Evolutionary conservation across 2,113 vertebrate genomes (phyloP).

Genomic region (Prunella himalayana): DNA sequence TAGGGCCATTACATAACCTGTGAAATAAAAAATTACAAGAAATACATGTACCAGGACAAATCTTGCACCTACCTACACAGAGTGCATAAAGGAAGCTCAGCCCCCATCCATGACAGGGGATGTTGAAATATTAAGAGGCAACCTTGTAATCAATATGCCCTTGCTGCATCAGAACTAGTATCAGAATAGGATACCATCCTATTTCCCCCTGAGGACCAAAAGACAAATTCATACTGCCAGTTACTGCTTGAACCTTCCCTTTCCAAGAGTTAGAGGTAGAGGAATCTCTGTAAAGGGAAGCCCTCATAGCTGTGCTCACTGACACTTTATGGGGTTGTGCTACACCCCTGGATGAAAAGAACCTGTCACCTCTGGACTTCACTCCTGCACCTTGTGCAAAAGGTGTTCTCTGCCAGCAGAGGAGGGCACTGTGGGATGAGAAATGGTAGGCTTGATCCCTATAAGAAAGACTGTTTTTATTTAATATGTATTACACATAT

Average conservation of each 20-base stretch:
- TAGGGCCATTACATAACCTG: neutral
- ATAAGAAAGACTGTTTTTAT: neutral
- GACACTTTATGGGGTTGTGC: neutral
- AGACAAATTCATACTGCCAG: neutral
- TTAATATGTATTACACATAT: neutral
- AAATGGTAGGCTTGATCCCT: neutral
- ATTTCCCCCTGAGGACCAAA: neutral
- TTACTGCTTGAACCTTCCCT: neutral
- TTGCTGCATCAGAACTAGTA: neutral
- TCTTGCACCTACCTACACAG: neutral
- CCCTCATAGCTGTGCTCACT: neutral
- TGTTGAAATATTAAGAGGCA: neutral
- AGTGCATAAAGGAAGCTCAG: neutral
- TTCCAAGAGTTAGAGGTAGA: neutral
- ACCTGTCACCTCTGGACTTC: neutral
- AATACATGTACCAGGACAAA: neutral
- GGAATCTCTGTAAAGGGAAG: neutral
- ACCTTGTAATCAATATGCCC: neutral
- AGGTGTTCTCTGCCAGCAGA: neutral
- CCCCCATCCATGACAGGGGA: neutral
- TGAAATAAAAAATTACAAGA: neutral
- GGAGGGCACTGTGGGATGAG: neutral
- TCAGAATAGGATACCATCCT: neutral
- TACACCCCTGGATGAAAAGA: neutral
- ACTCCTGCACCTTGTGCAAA: neutral